A percentile compares a stretch with the other conserved stretches of the same genome.
These are phyloP conservation scores for Otolemur crassicaudatus DNA, from an alignment of 2,797 vertebrate species.

Conservation along the genomic window DNA sequence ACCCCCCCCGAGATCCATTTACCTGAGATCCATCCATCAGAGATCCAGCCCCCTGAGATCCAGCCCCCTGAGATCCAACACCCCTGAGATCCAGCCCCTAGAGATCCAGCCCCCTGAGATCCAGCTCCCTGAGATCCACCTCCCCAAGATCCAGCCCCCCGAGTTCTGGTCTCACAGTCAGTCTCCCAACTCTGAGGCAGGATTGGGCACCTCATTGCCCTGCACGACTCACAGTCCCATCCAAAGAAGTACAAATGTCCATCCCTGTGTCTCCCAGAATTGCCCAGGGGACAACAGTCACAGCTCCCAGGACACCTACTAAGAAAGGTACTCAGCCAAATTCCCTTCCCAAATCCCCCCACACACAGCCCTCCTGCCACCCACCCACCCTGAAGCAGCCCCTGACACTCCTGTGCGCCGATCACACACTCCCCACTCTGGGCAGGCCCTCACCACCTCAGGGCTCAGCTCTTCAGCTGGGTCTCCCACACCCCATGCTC, in stretches of 20 bases:
- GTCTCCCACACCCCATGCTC: background rate
- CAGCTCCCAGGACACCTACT: fast-evolving
- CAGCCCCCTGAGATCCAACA: background rate
- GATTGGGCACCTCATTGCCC: fast-evolving
- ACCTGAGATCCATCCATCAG: too few species aligned
- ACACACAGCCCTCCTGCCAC: background rate
- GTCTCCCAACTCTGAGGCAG: too few species aligned
- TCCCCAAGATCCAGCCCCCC: background rate
- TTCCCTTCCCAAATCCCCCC: background rate
- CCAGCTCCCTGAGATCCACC: background rate
- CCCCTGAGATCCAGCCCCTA: too few species aligned
- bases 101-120: background rate
- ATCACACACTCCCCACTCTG: background rate
- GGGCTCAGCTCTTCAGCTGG: background rate
- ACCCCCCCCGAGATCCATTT: too few species aligned
- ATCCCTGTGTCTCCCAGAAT: fast-evolving
- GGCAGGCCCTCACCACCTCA: background rate
- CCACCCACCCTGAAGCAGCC: fast-evolving
- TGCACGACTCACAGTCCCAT: background rate
- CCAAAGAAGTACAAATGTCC: background rate
- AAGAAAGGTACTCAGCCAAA: fast-evolving
- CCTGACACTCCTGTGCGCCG: fast-evolving
- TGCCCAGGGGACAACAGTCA: background rate
- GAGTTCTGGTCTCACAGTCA: too few species aligned
- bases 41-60: too few species aligned